Percentiles rank a stretch among this genome's conserved stretches.
Evolutionary conservation across 1,140 invertebrate genomes (phyloP).

Genomic region (Drosophila nebulosa): DNA sequence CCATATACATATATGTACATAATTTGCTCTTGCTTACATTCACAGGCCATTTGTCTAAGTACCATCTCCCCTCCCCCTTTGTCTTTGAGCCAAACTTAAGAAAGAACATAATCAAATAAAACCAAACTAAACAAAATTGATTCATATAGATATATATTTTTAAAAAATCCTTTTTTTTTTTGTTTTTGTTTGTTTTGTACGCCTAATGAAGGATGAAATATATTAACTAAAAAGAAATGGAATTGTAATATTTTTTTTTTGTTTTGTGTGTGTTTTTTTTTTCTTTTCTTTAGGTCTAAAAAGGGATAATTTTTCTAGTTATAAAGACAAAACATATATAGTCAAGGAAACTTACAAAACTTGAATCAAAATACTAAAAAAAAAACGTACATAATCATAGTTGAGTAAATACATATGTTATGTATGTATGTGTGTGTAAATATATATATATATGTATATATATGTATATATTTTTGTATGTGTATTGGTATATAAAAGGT

Average conservation of each 20-base stretch:
- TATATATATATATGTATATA: constrained; percentile 27
- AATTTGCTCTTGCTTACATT: no score
- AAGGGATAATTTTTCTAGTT: neutral
- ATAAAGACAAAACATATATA: neutral
- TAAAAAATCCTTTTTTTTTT: neutral
- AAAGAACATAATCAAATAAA: constrained; percentile 12
- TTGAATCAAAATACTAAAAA: neutral
- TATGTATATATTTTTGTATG: constrained; percentile 22
- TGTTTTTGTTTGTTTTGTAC: neutral
- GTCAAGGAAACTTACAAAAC: neutral
- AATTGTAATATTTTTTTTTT: neutral
- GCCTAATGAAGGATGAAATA: neutral
- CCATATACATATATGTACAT: no score
- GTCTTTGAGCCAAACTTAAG: no score
- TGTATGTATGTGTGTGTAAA: constrained; percentile 18
- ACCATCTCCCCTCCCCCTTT: neutral
- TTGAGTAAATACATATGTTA: neutral
- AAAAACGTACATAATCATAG: neutral
- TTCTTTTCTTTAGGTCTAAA: neutral
- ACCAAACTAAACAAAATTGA: constrained; percentile 18
- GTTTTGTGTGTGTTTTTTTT: no score
- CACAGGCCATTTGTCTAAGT: no score
- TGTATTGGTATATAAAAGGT: constrained; percentile 35
- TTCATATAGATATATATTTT: constrained; percentile 10
- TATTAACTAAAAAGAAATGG: neutral